These are phyloP conservation scores for Parauchenoglanis ngamensis DNA, from an alignment of 2,797 vertebrate genomes.

Conservation along the genomic window DNA sequence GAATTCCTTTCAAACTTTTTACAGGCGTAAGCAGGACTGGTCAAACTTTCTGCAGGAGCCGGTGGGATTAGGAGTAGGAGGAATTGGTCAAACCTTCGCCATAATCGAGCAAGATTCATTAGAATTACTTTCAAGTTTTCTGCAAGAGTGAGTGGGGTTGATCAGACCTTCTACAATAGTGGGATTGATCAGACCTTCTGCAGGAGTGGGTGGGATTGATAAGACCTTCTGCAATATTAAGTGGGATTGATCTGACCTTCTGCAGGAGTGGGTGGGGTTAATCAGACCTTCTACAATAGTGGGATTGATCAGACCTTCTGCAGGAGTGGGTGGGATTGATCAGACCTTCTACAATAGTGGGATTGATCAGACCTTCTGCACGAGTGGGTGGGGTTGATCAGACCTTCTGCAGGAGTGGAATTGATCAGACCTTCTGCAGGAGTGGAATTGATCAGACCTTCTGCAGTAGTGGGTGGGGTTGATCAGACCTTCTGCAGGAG, in stretches of 20 bases:
- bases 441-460: background rate
- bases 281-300: background rate
- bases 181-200: background rate
- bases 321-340: too few relatives aligned
- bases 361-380: background rate
- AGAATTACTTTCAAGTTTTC: background rate
- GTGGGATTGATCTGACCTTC: background rate
- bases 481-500: background rate
- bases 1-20: background rate
- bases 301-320: background rate
- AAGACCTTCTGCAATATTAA: background rate
- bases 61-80: background rate
- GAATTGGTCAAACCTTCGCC: background rate
- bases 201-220: background rate
- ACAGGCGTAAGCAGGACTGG: background rate
- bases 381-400: too few relatives aligned
- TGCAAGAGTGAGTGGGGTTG: background rate
- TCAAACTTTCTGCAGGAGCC: background rate
- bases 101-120: background rate
- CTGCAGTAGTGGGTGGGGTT: too few relatives aligned
- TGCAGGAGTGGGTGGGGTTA: background rate
- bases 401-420: too few relatives aligned
- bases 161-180: background rate
- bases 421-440: too few relatives aligned
- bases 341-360: too few relatives aligned